These are phyloP conservation scores for Podarcis lilfordi DNA, from an alignment of 2,797 vertebrate species.

Conservation along the genomic window DNA sequence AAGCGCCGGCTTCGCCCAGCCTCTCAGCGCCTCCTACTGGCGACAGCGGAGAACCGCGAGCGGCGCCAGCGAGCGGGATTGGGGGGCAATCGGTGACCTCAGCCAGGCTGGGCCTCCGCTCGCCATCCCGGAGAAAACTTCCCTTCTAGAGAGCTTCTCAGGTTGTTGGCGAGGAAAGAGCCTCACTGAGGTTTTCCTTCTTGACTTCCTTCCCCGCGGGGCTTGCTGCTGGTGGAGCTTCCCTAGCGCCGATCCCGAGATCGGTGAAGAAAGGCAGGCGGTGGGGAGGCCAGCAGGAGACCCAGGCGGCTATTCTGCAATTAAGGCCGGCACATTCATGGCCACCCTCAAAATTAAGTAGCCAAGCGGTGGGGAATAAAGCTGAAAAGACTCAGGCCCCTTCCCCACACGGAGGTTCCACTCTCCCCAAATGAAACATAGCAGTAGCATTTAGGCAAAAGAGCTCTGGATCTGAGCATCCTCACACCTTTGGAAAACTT, in stretches of 20 bases:
- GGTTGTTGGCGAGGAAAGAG: neutral
- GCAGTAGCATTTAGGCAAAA: neutral
- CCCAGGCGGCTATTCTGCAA: conserved; percentile 54
- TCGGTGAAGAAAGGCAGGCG: neutral
- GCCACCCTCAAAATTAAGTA: conserved; percentile 44
- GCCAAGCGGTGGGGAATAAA: conserved; percentile 7
- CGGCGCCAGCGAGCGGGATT: too few species aligned
- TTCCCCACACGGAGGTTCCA: neutral
- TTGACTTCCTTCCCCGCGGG: neutral
- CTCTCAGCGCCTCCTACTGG: conserved; percentile 65
- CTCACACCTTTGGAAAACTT: neutral
- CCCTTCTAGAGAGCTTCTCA: neutral
- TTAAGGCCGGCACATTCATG: conserved; percentile 52
- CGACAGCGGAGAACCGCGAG: conserved; percentile 31
- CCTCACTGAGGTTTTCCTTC: neutral
- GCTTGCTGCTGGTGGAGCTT: neutral
- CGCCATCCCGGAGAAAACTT: neutral
- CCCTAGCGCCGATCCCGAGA: neutral
- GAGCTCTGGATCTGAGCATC: neutral
- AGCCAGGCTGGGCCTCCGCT: neutral
- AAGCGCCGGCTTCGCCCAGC: conserved; percentile 46
- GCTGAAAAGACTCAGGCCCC: neutral
- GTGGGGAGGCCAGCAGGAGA: conserved; percentile 43
- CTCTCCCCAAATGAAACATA: accelerated
- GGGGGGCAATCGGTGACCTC: neutral